Evolutionary conservation across 1,140 invertebrate species (phyloP), one percentile per base, ranked within the genome.

Genomic region (Ridgeia piscesae): DNA sequence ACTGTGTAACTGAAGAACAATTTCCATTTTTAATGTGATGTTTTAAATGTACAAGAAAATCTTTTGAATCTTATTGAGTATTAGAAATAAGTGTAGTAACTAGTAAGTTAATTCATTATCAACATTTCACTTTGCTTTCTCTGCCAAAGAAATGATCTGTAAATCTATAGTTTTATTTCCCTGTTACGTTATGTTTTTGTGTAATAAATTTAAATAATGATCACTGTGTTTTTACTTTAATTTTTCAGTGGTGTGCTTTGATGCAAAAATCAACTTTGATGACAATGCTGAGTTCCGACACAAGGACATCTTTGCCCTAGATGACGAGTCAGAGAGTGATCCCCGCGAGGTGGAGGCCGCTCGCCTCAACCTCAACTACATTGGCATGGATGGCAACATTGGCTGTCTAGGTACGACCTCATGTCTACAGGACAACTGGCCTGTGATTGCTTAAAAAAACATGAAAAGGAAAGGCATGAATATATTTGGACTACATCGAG

Each of bases 221-320:
- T 31, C 35, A 27, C 31, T 33, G 17, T 35, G 21, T 91, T 35
- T 42, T 33, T 42, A 35, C 31, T 2, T 91, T 58, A 35, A n/a
- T n/a, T 91, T 94, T 94, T 91, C 93, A 96, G 98, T 99, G 8
- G 97, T 99, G 91, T 98, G 98, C 42, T 99, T 99, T 92, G 99
- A 99, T 97, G 99, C 99, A 27, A 99, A 99, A 97, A 97, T 99
- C 93, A 98, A 98, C 94, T 99, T 99, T 96, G 99, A 99, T 96
- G 99, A 99, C 95, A 99, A 99, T 97, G 99, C 99, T 1, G 96
- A 97, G 93, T 99, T 98, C 94, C 97, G 99, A 93, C 99, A 99
- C 93, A 97, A 98, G 95, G 97, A 98, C 58, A 94, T 96, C 48
- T 96, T 96, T 95, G 95, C 94, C 0, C 94, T 95, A 94, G 95